Base-by-base conservation (phyloP, 2,113 vertebrate species). In the Prolemur simus region DNA sequence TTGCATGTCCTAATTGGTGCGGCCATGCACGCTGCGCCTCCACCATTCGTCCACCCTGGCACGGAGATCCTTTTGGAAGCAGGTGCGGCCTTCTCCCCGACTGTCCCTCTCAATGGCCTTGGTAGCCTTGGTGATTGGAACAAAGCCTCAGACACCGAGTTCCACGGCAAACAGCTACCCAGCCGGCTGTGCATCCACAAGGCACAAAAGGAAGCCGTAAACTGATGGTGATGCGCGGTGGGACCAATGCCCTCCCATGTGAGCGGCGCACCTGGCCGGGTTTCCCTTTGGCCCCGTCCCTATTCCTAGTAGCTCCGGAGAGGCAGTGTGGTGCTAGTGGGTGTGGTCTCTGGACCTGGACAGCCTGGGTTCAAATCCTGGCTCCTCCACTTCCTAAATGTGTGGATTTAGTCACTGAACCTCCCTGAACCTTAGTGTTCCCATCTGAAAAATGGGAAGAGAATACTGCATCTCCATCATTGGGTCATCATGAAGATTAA, bases 121-220 rank as follows among this genome's bases (percentile, higher is more conserved):
- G 54, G 78, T 88, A 88, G 78, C 82, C 86, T 81, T 94, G 92
- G 64, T 78, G 64, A 89, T 32, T 21, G 73, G 78, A 91, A 42
- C 3, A 8, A 74, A 87, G 74, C 81, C 87, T 52, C 8, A 0
- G 82, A 91, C 77, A 21, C 66, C 20, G 60, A 88, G 66, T 77
- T 86, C 82, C 86, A 17, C 25, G 32, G 47, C 39, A 66, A 25
- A 56, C 52, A 66, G 74, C 83, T 42, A 17, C 83, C 78, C 58
- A 12, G 82, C 76, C n/a, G 54, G 32, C 76, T 23, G 8, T n/a
- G 73, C 1, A 0, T 90, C 71, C 63, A 32, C 68, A 2, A 1
- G 45, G 63, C 78, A 21, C 12, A 7, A 52, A 69, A 64, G 71
- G 45, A 63, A 76, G 64, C 63, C 6, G 0, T 60, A 6, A 76